Percentiles rank a stretch among this genome's conserved stretches.
phyloP scores from a whole-genome alignment of 2,888 invertebrate genomes.

The Xylocampa areola region DNA sequence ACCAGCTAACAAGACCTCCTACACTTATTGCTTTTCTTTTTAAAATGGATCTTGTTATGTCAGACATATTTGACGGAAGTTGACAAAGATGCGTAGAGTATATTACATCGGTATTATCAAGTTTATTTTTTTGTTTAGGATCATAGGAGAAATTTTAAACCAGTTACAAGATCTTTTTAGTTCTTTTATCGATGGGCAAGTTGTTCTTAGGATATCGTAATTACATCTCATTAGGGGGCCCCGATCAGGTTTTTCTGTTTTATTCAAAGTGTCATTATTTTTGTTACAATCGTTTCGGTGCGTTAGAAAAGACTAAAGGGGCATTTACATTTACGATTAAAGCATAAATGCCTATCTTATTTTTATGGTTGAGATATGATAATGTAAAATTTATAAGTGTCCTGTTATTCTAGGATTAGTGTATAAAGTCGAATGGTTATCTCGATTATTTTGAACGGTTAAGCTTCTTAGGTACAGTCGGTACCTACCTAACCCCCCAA shows the following conservation, averaged over 20 bases:
- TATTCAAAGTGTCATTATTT: conserved; percentile 5
- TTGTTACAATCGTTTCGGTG: not conserved
- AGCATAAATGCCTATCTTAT: not conserved
- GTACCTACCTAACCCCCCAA: too few species aligned
- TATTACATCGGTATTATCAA: conserved; percentile 25
- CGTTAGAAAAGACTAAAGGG: conserved; percentile 10
- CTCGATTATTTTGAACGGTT: too few species aligned
- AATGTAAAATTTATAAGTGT: not conserved
- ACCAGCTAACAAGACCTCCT: conserved; percentile 48
- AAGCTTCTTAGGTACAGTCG: too few species aligned
- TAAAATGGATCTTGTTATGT: conserved; percentile 1
- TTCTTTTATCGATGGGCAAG: conserved; percentile 1
- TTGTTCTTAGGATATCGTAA: conserved; percentile 28
- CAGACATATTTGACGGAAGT: conserved; percentile 51
- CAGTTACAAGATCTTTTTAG: conserved; percentile 16
- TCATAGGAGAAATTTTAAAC: conserved; percentile 31
- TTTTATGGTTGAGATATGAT: not conserved
- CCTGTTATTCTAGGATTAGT: too few species aligned
- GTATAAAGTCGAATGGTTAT: too few species aligned
- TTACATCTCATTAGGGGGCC: conserved; percentile 40
- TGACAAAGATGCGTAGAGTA: conserved; percentile 49
- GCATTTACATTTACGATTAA: not conserved
- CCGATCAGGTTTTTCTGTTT: conserved; percentile 22
- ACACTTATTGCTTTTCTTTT: conserved; percentile 7
- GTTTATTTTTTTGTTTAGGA: conserved; percentile 23